Evolutionary conservation across 2,797 vertebrate species (phyloP).

Genomic region (Cryptoprocta ferox): DNA sequence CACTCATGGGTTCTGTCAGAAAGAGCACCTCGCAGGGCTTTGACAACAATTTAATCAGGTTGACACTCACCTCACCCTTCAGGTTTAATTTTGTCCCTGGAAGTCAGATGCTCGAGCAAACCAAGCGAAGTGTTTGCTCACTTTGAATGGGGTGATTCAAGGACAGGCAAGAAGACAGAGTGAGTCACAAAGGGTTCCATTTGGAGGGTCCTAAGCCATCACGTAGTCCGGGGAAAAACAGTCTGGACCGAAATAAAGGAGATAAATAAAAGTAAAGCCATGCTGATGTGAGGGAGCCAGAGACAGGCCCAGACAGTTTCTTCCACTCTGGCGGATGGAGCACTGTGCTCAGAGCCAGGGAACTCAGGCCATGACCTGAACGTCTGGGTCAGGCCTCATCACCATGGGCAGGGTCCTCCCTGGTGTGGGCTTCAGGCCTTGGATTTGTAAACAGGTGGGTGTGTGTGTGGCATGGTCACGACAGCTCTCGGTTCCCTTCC

Average conservation of each 20-base stretch:
- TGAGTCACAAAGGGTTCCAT: background rate
- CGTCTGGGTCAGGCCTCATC: accelerated
- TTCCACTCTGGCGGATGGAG: background rate
- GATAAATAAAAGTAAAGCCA: conserved; percentile 22
- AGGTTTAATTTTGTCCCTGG: conserved; percentile 28
- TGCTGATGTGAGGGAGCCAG: background rate
- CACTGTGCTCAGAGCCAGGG: background rate
- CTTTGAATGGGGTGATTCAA: conserved; percentile 26
- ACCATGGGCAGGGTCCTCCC: background rate
- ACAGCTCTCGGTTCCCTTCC: background rate
- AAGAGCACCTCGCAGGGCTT: background rate
- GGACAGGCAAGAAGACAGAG: conserved; percentile 7
- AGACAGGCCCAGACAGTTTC: background rate
- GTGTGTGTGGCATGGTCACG: background rate
- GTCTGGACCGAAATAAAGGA: conserved; percentile 31
- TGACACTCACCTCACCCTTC: background rate
- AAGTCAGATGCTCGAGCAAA: conserved; percentile 53
- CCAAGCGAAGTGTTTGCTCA: conserved; percentile 45
- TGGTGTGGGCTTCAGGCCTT: background rate
- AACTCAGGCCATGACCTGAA: accelerated
- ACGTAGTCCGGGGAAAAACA: background rate
- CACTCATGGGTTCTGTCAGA: background rate
- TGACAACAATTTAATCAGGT: background rate
- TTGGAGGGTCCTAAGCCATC: background rate
- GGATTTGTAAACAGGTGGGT: background rate